Evolutionary conservation across 2,113 vertebrate species (phyloP), one percentile per base, ranked within the genome.

Genomic region (Nesogale talazaci): DNA sequence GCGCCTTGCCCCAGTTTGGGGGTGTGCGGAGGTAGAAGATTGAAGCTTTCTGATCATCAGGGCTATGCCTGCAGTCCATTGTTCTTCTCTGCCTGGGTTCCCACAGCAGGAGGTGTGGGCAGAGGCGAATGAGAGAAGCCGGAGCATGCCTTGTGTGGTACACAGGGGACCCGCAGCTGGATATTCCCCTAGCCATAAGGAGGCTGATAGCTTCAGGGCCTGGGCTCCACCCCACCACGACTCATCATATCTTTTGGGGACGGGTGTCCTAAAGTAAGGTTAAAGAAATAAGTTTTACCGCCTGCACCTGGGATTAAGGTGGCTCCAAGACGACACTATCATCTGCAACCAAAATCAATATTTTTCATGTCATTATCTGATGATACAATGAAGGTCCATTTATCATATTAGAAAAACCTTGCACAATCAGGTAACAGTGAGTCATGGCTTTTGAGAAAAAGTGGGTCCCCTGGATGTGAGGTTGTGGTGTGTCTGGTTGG

Each of bases 361-460:
- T 88, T 95, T 86, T 89, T 52, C 56, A 69, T 89, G 42, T 74
- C 19, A 52, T 31, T 83, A 34, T 91, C 80, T 93, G 81, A 94
- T 86, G 61, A 27, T 22, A 61, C 61, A 82, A 81, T 8, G 31
- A 88, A 94, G 29, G 10, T 80, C 84, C 76, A 6, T 91, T 78
- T 86, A 91, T 76, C 70, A 56, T 76, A 42, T 81, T 70, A 63
- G 76, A 76, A 90, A 91, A 86, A 67, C 5, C 20, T 86, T 86
- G 36, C 77, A 25, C 36, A 80, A 74, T 0, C 4, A 17, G 20
- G 40, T 56, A 78, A 90, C 40, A 29, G 1, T 74, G 86, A 93
- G n/a, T 81, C 79, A 93, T 27, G 16, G n/a, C 38, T 67, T 20
- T 6, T 52, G 16, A 56, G 42, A 70, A 83, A 77, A 89, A 20